These are phyloP conservation scores for Antechinus flavipes DNA, from an alignment of 2,113 vertebrate species.

Conservation along the genomic window DNA sequence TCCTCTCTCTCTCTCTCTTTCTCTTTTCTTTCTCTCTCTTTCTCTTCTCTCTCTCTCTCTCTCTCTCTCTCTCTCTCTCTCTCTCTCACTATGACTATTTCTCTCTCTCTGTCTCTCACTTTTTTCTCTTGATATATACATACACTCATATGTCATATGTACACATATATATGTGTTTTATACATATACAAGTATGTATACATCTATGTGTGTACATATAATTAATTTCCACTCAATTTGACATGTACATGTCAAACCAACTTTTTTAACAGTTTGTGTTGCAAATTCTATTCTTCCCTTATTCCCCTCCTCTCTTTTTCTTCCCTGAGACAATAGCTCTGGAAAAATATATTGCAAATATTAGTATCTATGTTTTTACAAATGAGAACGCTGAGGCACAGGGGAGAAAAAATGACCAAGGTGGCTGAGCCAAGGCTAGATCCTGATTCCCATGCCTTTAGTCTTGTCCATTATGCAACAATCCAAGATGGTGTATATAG, in stretches of 20 bases:
- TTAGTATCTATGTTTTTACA: neutral
- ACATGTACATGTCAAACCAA: too few species aligned
- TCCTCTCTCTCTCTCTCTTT: too few species aligned
- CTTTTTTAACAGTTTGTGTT: neutral
- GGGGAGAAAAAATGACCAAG: neutral
- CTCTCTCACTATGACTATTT: too few species aligned
- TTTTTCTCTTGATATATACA: too few species aligned
- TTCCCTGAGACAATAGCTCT: neutral
- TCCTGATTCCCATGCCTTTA: neutral
- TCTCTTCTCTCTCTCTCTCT: too few species aligned
- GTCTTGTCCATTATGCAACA: neutral
- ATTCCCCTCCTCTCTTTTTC: neutral
- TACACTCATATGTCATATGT: too few species aligned
- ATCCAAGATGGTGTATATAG: neutral
- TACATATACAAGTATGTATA: too few species aligned
- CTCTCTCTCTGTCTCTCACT: neutral
- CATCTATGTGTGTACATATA: too few species aligned
- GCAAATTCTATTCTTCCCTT: neutral
- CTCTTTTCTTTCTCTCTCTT: neutral
- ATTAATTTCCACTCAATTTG: too few species aligned
- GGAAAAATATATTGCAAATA: neutral
- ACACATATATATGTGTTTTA: neutral
- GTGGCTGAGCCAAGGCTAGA: neutral
- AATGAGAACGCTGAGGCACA: neutral
- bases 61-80: too few species aligned